phyloP scores from a whole-genome alignment of 2,888 invertebrate species.

The Marasmarcha lunaedactyla region DNA sequence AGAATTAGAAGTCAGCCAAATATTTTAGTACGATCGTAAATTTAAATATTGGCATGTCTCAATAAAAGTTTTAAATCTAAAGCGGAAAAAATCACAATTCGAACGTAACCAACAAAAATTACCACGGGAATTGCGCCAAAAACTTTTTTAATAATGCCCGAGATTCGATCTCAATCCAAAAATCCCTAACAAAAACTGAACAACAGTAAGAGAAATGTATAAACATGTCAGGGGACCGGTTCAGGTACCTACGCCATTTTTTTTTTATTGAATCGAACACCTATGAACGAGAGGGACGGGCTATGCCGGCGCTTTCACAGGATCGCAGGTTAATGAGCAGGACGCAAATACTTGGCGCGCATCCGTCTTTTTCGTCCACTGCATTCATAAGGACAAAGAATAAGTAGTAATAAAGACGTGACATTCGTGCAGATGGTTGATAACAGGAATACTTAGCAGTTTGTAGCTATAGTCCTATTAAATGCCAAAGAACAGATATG shows the following conservation, averaged over 20 bases:
- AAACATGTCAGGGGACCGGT: slow-evolving; percentile 62
- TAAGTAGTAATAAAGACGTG: slow-evolving; percentile 68
- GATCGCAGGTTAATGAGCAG: slow-evolving; percentile 28
- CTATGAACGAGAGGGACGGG: slow-evolving; percentile 53
- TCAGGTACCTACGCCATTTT: slow-evolving; percentile 66
- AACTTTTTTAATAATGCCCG: slow-evolving; percentile 66
- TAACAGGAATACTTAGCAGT: slow-evolving; percentile 64
- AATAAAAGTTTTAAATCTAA: too few species aligned
- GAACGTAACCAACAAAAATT: slow-evolving; percentile 39
- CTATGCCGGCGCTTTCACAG: slow-evolving; percentile 37
- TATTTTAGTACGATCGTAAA: too few species aligned
- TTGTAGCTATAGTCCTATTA: slow-evolving; percentile 57
- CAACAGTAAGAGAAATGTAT: slow-evolving; percentile 63
- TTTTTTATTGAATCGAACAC: slow-evolving; percentile 64
- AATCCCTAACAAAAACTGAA: slow-evolving; percentile 49
- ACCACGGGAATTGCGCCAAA: slow-evolving; percentile 45
- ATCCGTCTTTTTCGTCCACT: slow-evolving; percentile 29
- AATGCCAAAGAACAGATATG: slow-evolving; percentile 58
- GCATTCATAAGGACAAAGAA: slow-evolving; percentile 65
- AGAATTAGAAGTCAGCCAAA: too few species aligned
- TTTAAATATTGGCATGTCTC: too few species aligned
- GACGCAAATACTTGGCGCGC: slow-evolving; percentile 23
- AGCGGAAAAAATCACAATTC: slow-evolving; percentile 21
- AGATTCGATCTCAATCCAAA: slow-evolving; percentile 61
- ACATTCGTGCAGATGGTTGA: slow-evolving; percentile 66